phyloP scores from a whole-genome alignment of 2,113 vertebrate genomes.

The Dasyprocta punctata region DNA sequence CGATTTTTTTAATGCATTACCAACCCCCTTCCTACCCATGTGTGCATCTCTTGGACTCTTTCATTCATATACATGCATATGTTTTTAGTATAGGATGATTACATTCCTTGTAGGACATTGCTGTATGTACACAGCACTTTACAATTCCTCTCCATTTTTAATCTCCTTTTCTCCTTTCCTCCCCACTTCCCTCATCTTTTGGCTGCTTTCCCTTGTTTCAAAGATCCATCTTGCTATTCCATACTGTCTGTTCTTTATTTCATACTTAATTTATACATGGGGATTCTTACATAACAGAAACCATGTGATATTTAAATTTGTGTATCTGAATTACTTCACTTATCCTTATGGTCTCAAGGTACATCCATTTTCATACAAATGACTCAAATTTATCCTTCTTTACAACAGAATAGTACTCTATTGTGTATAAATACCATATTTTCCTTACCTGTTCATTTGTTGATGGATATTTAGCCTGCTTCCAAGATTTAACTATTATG shows the following conservation, averaged over 20 bases:
- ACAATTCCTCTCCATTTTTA: background rate
- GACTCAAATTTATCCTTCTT: background rate
- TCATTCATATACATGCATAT: no score
- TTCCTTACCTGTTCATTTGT: background rate
- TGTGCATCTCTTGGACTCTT: background rate
- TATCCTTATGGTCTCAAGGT: background rate
- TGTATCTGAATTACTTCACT: background rate
- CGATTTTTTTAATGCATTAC: background rate
- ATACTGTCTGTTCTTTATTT: background rate
- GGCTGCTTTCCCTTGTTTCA: background rate
- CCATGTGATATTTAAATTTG: background rate
- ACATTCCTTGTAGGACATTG: background rate
- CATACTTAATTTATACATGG: background rate
- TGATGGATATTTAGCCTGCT: background rate
- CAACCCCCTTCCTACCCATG: background rate
- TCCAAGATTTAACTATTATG: background rate
- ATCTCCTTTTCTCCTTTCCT: background rate
- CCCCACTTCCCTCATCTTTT: background rate
- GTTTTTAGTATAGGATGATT: background rate
- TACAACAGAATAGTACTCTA: background rate
- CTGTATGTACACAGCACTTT: background rate
- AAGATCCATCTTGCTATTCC: background rate
- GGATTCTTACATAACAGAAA: background rate
- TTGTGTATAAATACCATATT: background rate
- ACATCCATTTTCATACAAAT: background rate